These are phyloP conservation scores for Patiria miniata DNA, from an alignment of 35 echinoderm and acorn worm species.

Conservation along the genomic window DNA sequence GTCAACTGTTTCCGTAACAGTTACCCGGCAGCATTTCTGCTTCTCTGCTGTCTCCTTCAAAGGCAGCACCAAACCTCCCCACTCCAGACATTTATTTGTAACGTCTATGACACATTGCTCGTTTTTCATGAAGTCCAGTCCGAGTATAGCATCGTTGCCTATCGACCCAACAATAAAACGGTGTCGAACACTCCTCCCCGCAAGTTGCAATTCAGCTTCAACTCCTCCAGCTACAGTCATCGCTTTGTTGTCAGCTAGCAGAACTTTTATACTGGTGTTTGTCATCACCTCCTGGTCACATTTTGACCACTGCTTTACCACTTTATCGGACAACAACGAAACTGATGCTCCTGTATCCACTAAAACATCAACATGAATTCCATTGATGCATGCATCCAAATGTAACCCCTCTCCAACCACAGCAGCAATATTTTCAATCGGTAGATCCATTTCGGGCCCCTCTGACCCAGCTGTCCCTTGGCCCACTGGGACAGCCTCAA, in stretches of 20 bases:
- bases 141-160: background rate
- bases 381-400: background rate
- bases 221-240: background rate
- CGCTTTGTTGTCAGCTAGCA: background rate
- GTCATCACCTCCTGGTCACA: background rate
- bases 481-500: background rate
- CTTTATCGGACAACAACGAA: background rate
- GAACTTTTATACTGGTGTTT: background rate
- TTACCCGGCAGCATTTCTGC: background rate
- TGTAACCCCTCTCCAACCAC: background rate
- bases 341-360: background rate
- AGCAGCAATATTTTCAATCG: background rate
- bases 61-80: conserved; percentile 12
- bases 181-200: background rate
- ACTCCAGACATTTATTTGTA: background rate
- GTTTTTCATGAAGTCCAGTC: conserved; percentile 29
- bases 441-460: background rate
- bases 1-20: background rate
- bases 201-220: conserved; percentile 7
- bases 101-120: conserved; percentile 22
- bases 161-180: background rate
- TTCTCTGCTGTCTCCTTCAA: background rate
- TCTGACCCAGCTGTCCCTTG: background rate
- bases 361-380: background rate
- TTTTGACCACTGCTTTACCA: background rate